Evolutionary conservation across 1,140 invertebrate genomes (phyloP), one percentile per base, ranked within the genome.

Genomic region (Drosophila kepulauana): DNA sequence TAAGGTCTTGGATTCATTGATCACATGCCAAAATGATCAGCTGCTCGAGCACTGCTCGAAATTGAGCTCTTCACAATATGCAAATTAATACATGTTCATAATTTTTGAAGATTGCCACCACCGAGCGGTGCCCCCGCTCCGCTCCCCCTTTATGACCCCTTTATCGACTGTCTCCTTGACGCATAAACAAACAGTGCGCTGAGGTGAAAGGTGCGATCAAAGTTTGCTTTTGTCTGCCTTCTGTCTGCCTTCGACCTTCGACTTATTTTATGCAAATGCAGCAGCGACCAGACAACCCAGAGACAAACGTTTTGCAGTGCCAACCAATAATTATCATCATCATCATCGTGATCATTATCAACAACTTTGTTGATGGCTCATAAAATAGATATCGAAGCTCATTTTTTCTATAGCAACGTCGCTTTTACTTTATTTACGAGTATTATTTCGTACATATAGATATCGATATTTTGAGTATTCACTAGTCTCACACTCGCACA

Each of bases 181-280:
- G 11, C 25, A 30, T 59, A 52, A 51, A 52, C 25, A 67, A 69
- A 62, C 51, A 63, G 7, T 7, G 51, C 41, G 35, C 63, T 20
- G 68, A 48, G 78, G 84, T 88, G 84, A 86, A 86, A 86, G 82
- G 82, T 86, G 68, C 81, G 74, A 56, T 56, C 38, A 28, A 11
- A 45, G 11, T 13, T 11, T 11, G 38, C 38, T 20, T 33, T 45
- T n/a, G 15, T 25, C 15, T 25, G 25, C 3, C 10, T 63, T 28
- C 10, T 51, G 41, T 11, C 33, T 48, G 20, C 20, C 20, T 25
- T 25, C 20, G 76, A 88, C 82, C 82, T 87, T 87, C 84, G 58
- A 61, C 52, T 70, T 41, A 43, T 30, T 69, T 77, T 87, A 87
- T 87, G 82, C 84, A 88, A 87, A 87, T 87, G 84, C 79, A 75